Evolutionary conservation across 2,888 invertebrate species (phyloP), one percentile per base, ranked within the genome.

Genomic region (Zaprionus obscuricornis): DNA sequence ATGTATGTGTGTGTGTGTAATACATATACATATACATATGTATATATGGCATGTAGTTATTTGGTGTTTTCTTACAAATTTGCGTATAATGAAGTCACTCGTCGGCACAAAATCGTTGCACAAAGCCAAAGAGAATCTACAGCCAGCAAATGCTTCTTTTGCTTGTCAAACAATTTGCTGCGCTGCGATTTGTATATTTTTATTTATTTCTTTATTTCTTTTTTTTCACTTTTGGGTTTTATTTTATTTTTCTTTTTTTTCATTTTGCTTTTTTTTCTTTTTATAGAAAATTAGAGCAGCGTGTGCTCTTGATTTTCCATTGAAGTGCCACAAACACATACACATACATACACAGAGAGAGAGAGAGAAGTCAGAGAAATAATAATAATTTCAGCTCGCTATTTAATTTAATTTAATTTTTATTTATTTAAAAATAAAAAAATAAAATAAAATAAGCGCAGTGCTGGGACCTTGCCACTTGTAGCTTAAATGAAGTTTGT

Each of bases 401-500:
- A 74, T 85, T 76, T 83, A 72, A 83, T 69, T 73, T 73, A 65
- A 74, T 77, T 81, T 85, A 64, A 76, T 74, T 85, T 58, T 74
- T 65, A 75, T 83, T 83, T 66, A 55, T 58, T 64, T 62, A 22
- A 29, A 37, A 63, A 42, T 13, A 42, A n/a, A 46, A 20, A 20
- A 46, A 20, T 29, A 40, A 39, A 34, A 26, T 13, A 34, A 24
- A 33, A 46, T 13, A 46, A 42, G n/a, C n/a, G 20, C 8, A 4
- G 8, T 1, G 34, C 7, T 4, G 27, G 17, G 22, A n/a, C 14
- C 20, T 26, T 43, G 51, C 76, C 73, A 67, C 85, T 85, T 64
- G 73, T 75, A 47, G 76, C 84, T 85, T 83, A 81, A 85, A 79
- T 81, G 71, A 81, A 85, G 77, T 81, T 81, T 74, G 68, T 57